Conservation (phyloP, 2,888 invertebrate genomes). For the Mythimna albipuncta region DNA sequence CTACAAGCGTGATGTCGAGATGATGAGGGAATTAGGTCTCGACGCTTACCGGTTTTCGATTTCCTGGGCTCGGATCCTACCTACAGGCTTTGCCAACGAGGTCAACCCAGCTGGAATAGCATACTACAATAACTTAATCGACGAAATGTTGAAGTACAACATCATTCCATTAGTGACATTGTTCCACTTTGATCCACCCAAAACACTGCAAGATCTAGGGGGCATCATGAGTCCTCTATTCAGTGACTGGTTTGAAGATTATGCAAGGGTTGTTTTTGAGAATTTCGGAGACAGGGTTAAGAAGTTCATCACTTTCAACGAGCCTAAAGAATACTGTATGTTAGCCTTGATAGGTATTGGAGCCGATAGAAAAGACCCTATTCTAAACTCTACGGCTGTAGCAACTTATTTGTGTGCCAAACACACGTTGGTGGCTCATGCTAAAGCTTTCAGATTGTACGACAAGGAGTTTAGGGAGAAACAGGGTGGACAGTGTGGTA, state of each 20-base stretch:
- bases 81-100: slow-evolving; percentile 87
- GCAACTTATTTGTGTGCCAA: slow-evolving; percentile 87
- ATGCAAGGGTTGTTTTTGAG: slow-evolving; percentile 81
- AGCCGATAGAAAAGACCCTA: slow-evolving; percentile 70
- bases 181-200: slow-evolving; percentile 89
- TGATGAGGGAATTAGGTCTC: slow-evolving; percentile 83
- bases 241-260: slow-evolving; percentile 85
- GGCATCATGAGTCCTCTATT: slow-evolving; percentile 85
- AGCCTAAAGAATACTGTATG: slow-evolving; percentile 82
- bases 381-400: slow-evolving; percentile 78
- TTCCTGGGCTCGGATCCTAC: slow-evolving; percentile 92
- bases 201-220: slow-evolving; percentile 88
- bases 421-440: slow-evolving; percentile 89
- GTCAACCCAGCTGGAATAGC: slow-evolving; percentile 91
- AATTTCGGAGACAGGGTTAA: slow-evolving; percentile 87
- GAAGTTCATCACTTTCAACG: slow-evolving; percentile 91
- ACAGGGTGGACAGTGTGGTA: slow-evolving; percentile 71
- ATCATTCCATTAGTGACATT: slow-evolving; percentile 91
- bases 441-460: slow-evolving; percentile 81
- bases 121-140: slow-evolving; percentile 92
- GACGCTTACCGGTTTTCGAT: slow-evolving; percentile 90
- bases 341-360: slow-evolving; percentile 79
- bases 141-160: slow-evolving; percentile 90
- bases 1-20: slow-evolving; percentile 88
- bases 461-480: slow-evolving; percentile 73